Base-by-base conservation (phyloP, 30 jellyfish, hydroid and myxozoan genomes). In the Chironex yamaguchii region DNA sequence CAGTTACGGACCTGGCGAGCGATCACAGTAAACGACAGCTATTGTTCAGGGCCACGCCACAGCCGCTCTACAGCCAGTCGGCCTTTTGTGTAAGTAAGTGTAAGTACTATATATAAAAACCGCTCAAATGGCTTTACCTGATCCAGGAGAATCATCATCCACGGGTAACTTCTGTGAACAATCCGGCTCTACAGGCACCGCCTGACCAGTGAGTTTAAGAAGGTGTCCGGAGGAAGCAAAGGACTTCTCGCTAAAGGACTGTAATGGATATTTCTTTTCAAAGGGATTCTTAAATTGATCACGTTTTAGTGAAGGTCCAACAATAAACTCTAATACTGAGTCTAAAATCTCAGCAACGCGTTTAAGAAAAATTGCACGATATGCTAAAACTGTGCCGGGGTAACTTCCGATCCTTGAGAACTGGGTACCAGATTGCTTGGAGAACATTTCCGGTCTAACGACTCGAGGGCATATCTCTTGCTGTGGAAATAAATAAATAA, bases 301-400 rank as follows among this genome's bases (percentile, higher is more conserved):
- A 13, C 95, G 62, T 62, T 76, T 29, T 84, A 87, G 77, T 1
- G 97, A 76, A 1, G 97, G 96, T 17, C 98, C 98, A 29, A 88
- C 98, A 0, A 93, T 74, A 51, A 69, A 34, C 36, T 70, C 97
- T 79, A 93, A 73, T 21, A 93, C 97, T 0, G 94, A 81, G 69
- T 93, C 98, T 22, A 93, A 72, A 28, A 93, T 52, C 36, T 84
- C 89, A 14, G 96, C 98, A 35, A 84, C 71, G 27, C 98, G 91
- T 27, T 69, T 67, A 66, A 93, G 84, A 11, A 63, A 84, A 26
- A 87, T 87, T 63, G 91, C 95, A 32, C 98, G 91, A 26, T 84
- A 34, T 2, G 86, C 78, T 13, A 93, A 78, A 1, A 71, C 73
- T 23, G 91, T 70, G 25, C 93, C 91, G 35, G 92, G 84, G 88